phyloP scores from a whole-genome alignment of 1,140 invertebrate species.

The Aphelenchoides fujianensis region DNA sequence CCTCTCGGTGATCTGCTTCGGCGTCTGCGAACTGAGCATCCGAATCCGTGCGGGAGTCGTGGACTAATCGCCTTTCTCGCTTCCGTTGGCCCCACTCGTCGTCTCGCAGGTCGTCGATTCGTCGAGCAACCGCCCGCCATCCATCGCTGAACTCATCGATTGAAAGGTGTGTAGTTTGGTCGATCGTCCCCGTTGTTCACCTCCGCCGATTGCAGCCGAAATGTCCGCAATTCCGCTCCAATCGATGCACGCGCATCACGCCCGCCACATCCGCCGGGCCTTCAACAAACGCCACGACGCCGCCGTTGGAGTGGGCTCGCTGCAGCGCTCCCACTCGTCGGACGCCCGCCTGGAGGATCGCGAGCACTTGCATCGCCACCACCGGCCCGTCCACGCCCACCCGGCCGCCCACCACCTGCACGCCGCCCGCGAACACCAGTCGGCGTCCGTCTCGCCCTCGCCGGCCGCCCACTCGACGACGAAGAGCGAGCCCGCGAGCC shows the following conservation, averaged over 20 bases:
- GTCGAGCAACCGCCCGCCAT: neutral
- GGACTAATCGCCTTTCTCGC: too few relatives aligned
- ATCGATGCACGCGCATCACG: neutral
- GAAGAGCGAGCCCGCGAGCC: neutral
- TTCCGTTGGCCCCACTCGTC: too few relatives aligned
- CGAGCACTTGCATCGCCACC: neutral
- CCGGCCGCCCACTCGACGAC: neutral
- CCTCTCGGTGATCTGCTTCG: neutral
- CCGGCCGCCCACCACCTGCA: neutral
- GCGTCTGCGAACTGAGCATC: neutral
- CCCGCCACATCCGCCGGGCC: neutral
- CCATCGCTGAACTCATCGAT: neutral
- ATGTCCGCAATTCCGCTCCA: neutral
- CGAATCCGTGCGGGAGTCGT: neutral
- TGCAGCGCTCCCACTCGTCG: neutral
- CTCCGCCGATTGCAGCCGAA: too few relatives aligned
- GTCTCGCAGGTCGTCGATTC: too few relatives aligned
- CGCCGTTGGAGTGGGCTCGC: neutral
- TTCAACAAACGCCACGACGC: slow-evolving; percentile 2
- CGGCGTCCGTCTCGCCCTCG: neutral
- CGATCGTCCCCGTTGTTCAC: neutral
- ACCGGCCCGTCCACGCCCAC: neutral
- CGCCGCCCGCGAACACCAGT: neutral
- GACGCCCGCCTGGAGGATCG: neutral
- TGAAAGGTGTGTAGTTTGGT: too few relatives aligned